Conservation (phyloP, 1,140 invertebrate genomes). For the Papilio xuthus region DNA sequence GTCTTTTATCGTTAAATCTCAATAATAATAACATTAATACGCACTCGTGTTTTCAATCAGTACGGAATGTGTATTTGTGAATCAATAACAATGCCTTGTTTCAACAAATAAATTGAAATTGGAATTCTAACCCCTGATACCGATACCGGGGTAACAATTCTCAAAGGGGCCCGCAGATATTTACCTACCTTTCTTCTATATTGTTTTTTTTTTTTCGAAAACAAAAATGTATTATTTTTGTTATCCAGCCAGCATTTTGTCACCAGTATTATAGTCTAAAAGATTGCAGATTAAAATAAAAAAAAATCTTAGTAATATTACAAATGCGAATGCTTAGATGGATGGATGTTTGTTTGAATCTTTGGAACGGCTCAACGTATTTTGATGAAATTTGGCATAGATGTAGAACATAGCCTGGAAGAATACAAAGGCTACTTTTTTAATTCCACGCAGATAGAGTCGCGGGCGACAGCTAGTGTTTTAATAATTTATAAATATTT, state of each 20-base stretch:
- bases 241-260: neutral
- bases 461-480: too few relatives aligned
- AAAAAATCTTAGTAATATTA: too few relatives aligned
- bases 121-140: conserved; percentile 22
- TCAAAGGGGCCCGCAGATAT: conserved; percentile 1
- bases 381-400: too few relatives aligned
- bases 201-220: neutral
- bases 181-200: neutral
- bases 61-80: conserved; percentile 15
- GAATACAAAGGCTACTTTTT: too few relatives aligned
- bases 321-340: too few relatives aligned
- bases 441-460: too few relatives aligned
- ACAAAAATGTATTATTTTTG: neutral
- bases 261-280: neutral
- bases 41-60: conserved; percentile 13
- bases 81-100: conserved; percentile 19
- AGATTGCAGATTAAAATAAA: too few relatives aligned
- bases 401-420: too few relatives aligned
- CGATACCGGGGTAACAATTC: conserved; percentile 1
- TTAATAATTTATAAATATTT: too few relatives aligned
- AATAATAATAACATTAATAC: neutral
- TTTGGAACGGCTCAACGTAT: too few relatives aligned
- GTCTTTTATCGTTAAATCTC: neutral
- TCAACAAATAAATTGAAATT: conserved; percentile 26
- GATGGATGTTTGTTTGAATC: too few relatives aligned